phyloP scores from a whole-genome alignment of 1,140 invertebrate genomes.

The Rhizoglyphus robini region DNA sequence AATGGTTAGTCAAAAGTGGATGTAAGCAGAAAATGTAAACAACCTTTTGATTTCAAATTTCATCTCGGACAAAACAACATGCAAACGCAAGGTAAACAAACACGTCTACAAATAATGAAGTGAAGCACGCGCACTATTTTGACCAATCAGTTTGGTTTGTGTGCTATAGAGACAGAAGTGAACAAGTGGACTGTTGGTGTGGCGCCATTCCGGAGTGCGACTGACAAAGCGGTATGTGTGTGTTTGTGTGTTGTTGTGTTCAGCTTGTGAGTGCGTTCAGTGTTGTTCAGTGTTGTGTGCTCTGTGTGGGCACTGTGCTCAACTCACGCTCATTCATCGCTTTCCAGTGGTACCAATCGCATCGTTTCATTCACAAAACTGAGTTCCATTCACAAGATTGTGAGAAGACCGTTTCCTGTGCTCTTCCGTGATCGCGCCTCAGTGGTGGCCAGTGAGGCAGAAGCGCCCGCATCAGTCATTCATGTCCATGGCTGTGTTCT shows the following conservation, averaged over 20 bases:
- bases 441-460: neutral
- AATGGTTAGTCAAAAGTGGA: neutral
- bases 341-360: neutral
- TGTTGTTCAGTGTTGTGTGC: too few species aligned
- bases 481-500: neutral
- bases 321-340: neutral
- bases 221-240: too few species aligned
- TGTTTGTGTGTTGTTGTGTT: too few species aligned
- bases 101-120: neutral
- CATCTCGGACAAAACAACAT: neutral
- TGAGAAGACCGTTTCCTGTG: neutral
- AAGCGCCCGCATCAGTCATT: neutral
- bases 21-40: neutral
- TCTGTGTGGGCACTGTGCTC: too few species aligned
- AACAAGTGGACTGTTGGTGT: too few species aligned
- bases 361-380: neutral
- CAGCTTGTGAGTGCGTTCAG: too few species aligned
- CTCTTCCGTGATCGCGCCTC: neutral
- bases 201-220: too few species aligned
- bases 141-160: neutral
- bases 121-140: neutral
- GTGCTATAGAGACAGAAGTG: too few species aligned
- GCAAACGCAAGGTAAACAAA: neutral
- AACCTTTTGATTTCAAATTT: conserved; percentile 9
- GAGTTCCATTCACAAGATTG: conserved; percentile 9